A percentile compares a stretch with the other conserved stretches of the same genome.
Conservation (phyloP, 2,888 invertebrate genomes). For the Hedychridium roseum region DNA sequence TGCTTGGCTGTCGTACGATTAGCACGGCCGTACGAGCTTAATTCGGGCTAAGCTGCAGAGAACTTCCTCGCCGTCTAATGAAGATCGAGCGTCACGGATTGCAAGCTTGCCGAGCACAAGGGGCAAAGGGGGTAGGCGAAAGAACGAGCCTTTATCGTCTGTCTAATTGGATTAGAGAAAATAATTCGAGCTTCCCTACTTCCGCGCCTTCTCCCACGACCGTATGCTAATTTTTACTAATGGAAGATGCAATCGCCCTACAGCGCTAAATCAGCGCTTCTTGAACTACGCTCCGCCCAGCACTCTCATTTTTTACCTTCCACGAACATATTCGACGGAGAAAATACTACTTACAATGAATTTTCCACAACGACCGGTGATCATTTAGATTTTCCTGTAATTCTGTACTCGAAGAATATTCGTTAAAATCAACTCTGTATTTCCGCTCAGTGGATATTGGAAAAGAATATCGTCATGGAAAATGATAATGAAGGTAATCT, state of each 20-base stretch:
- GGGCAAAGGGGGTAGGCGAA: conserved; percentile 28
- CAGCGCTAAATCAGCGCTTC: conserved; percentile 24
- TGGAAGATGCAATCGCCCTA: conserved; percentile 13
- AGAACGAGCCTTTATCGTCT: conserved; percentile 42
- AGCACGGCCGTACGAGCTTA: conserved; percentile 47
- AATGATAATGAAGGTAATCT: too few relatives aligned
- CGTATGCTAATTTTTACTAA: conserved; percentile 42
- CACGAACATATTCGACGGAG: not conserved
- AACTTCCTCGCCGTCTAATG: conserved; percentile 42
- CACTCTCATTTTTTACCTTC: not conserved
- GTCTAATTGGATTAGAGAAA: conserved; percentile 46
- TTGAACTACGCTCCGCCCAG: too few relatives aligned
- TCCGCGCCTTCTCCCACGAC: conserved; percentile 30
- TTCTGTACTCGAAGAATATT: too few relatives aligned
- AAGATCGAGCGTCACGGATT: conserved; percentile 45
- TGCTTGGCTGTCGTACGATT: conserved; percentile 52
- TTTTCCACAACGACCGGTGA: too few relatives aligned
- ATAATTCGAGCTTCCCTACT: conserved; percentile 42
- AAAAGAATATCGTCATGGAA: too few relatives aligned
- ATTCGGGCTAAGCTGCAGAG: conserved; percentile 45
- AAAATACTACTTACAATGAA: too few relatives aligned
- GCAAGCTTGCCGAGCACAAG: too few relatives aligned
- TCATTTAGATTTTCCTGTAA: too few relatives aligned
- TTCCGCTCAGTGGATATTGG: too few relatives aligned
- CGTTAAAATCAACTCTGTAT: too few relatives aligned